Evolutionary conservation across 2,113 vertebrate species (phyloP).

Genomic region (Tetrax tetrax): DNA sequence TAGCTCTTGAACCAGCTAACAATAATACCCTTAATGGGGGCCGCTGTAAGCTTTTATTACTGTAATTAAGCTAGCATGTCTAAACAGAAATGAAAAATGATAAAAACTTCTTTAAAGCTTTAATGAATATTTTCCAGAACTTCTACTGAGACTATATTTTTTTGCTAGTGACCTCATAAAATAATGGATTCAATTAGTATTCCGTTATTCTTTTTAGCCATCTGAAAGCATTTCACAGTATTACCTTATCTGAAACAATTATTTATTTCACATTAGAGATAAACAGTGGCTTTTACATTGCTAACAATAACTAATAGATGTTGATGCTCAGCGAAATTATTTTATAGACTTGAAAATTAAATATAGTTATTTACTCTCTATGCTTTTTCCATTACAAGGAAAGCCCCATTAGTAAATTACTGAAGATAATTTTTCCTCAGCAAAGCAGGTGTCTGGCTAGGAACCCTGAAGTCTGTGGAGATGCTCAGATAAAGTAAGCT

Average conservation of each 20-base stretch:
- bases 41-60: background rate
- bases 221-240: background rate
- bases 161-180: background rate
- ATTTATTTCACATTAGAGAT: slow-evolving; percentile 7
- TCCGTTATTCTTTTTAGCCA: background rate
- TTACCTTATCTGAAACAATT: background rate
- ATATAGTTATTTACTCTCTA: background rate
- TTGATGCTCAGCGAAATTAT: background rate
- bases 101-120: background rate
- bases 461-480: background rate
- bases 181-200: background rate
- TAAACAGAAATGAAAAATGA: background rate
- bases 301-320: background rate
- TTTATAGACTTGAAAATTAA: background rate
- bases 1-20: background rate
- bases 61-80: background rate
- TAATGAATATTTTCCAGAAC: background rate
- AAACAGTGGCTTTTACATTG: background rate
- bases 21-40: background rate
- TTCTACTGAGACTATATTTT: background rate
- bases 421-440: background rate
- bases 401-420: background rate
- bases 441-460: background rate
- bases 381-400: fast-evolving
- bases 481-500: background rate